Evolutionary conservation across 2,888 invertebrate species (phyloP).

Genomic region (Tenthredo scrophulariae): DNA sequence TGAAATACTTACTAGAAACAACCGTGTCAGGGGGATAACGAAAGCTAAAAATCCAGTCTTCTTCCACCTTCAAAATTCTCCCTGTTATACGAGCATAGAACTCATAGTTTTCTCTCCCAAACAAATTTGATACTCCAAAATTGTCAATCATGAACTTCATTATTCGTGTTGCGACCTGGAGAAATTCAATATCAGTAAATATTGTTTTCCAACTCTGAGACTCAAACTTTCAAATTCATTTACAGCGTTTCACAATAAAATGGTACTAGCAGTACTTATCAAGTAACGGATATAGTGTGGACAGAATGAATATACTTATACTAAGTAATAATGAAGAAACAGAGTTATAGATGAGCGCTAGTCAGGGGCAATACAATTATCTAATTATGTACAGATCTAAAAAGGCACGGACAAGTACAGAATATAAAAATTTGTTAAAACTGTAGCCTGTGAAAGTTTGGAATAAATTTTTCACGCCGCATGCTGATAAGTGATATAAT

Average conservation of each 20-base stretch:
- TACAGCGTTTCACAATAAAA: neutral
- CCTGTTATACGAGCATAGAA: slow-evolving; percentile 97
- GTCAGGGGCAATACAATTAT: neutral
- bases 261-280: neutral
- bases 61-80: slow-evolving; percentile 93
- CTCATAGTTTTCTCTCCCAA: slow-evolving; percentile 96
- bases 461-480: neutral
- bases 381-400: neutral
- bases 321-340: neutral
- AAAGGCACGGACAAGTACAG: neutral
- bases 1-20: slow-evolving; percentile 79
- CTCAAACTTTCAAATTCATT: neutral
- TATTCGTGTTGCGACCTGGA: slow-evolving; percentile 94
- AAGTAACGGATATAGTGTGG: no score
- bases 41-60: slow-evolving; percentile 97
- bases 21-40: slow-evolving; percentile 88
- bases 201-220: neutral
- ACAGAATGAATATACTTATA: no score
- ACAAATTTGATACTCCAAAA: slow-evolving; percentile 96
- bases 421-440: neutral
- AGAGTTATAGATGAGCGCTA: neutral
- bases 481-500: neutral
- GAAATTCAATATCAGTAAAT: slow-evolving; percentile 45
- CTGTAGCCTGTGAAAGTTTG: neutral
- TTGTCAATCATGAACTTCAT: slow-evolving; percentile 98